These are phyloP conservation scores for Liparis tanakae DNA, from an alignment of 2,797 vertebrate species.

Conservation along the genomic window DNA sequence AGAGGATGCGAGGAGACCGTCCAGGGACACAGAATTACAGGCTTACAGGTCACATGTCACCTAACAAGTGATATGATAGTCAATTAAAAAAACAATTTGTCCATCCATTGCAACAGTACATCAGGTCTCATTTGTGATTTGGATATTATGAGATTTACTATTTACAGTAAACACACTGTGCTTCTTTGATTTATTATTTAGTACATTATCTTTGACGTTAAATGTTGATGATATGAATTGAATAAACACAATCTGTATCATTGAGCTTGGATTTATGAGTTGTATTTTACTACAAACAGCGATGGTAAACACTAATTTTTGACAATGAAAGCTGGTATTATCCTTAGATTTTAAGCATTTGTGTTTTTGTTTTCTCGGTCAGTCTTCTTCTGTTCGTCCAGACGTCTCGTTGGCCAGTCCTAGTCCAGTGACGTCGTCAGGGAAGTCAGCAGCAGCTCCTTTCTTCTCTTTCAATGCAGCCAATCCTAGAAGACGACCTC, in stretches of 20 bases:
- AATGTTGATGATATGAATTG: background rate
- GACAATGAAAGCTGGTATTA: background rate
- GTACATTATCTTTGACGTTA: background rate
- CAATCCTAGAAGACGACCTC: constrained; percentile 91
- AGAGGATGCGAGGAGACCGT: constrained; percentile 10
- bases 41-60: background rate
- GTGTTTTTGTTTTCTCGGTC: constrained; percentile 58
- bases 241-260: background rate
- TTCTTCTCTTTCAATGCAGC: constrained; percentile 90
- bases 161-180: background rate
- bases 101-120: background rate
- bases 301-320: background rate
- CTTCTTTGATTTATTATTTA: background rate
- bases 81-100: background rate
- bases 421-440: constrained; percentile 85
- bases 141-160: background rate
- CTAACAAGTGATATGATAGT: background rate
- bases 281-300: background rate
- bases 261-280: background rate
- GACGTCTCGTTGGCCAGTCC: constrained; percentile 88
- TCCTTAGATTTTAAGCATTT: constrained; percentile 5
- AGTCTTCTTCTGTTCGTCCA: constrained; percentile 89
- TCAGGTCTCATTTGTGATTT: background rate
- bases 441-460: constrained; percentile 87
- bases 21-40: constrained; percentile 5